These are phyloP conservation scores for Neuroscelio doddi DNA, from an alignment of 2,888 invertebrate genomes.

Conservation along the genomic window DNA sequence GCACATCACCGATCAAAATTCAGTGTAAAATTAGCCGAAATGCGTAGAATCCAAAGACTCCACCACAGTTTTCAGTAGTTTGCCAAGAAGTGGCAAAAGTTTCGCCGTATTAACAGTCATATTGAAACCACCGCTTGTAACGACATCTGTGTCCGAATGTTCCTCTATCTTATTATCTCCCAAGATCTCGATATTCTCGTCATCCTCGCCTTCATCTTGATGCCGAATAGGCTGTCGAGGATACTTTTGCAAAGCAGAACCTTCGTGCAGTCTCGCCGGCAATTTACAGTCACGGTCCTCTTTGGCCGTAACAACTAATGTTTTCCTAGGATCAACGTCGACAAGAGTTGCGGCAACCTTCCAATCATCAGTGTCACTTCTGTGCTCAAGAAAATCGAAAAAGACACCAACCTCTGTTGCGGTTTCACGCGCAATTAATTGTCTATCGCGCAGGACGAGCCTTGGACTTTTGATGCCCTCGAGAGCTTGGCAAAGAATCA, in stretches of 20 bases:
- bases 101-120: conserved; percentile 52
- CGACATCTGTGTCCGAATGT: conserved; percentile 50
- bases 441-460: conserved; percentile 65
- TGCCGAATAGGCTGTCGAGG: conserved; percentile 36
- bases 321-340: conserved; percentile 53
- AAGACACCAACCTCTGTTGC: conserved; percentile 68
- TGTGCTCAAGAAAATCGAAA: conserved; percentile 67
- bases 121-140: conserved; percentile 63
- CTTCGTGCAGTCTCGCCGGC: conserved; percentile 57
- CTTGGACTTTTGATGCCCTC: conserved; percentile 67
- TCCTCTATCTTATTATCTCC: conserved; percentile 26
- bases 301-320: conserved; percentile 53
- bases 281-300: conserved; percentile 47
- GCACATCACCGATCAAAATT: too few species aligned
- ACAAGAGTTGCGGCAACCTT: conserved; percentile 55
- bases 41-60: conserved; percentile 66
- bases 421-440: conserved; percentile 67
- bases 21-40: conserved; percentile 53
- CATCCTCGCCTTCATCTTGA: conserved; percentile 23
- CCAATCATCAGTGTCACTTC: conserved; percentile 47
- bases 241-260: conserved; percentile 56
- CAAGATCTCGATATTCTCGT: conserved; percentile 28
- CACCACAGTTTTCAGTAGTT: conserved; percentile 65
- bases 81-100: conserved; percentile 65
- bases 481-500: conserved; percentile 66